A percentile compares a stretch with the other conserved stretches of the same genome.
Evolutionary conservation across 2,113 vertebrate species (phyloP).

Genomic region (Alectura lathami): DNA sequence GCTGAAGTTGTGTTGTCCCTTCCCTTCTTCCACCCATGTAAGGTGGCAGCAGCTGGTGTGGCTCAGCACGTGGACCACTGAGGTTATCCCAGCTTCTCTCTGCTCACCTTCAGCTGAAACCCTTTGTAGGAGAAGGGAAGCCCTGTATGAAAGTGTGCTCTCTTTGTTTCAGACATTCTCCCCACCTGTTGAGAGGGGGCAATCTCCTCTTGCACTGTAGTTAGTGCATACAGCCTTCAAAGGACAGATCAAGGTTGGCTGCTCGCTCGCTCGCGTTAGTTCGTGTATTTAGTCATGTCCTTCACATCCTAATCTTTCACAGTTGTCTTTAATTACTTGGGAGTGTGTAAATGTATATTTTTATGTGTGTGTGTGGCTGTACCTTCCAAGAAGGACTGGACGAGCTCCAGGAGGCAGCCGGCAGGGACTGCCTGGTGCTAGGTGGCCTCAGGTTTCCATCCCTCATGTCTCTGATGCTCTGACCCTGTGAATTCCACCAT

Average conservation of each 20-base stretch:
- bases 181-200: background rate
- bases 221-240: background rate
- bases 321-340: background rate
- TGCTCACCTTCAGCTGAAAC: background rate
- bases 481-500: background rate
- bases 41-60: fast-evolving
- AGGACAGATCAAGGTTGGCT: background rate
- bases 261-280: background rate
- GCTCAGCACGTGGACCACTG: background rate
- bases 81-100: background rate
- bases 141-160: background rate
- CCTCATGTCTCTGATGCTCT: background rate
- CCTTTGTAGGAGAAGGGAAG: background rate
- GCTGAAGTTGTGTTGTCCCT: background rate
- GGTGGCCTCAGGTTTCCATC: background rate
- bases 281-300: background rate
- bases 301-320: background rate
- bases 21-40: background rate
- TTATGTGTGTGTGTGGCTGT: background rate
- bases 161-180: background rate
- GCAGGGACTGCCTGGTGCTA: background rate
- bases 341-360: background rate
- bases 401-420: background rate
- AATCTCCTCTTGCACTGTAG: fast-evolving
- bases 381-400: background rate